Base-by-base conservation (phyloP, 92 coral and sea anemone species). In the Pocillopora grandis region DNA sequence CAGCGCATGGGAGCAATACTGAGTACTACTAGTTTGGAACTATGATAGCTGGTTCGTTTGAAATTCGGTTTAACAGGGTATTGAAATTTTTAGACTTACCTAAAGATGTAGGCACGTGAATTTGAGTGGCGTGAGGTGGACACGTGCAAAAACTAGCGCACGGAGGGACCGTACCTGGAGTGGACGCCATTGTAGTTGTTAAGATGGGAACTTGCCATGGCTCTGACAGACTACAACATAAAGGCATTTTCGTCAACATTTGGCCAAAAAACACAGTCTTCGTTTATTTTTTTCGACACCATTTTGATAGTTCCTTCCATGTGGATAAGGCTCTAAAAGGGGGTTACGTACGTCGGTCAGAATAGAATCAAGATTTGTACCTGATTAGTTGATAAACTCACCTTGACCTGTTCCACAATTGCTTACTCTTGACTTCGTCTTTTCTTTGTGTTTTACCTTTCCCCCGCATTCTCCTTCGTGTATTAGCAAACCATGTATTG, bases 401-500 rank as follows among this genome's bases (percentile, higher is more conserved):
- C 86, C 79, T 49, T 52, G 72, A 55, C 58, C 84, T 57, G 13
- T 35, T 62, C 58, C 63, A 37, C 7, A 65, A 5, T 16, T 66
- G 37, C 73, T 67, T 76, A 37, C 27, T 33, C 48, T 68, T 68
- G 17, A 12, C 21, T 18, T 49, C 15, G 33, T 36, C 65, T 18
- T 70, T 72, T 33, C 31, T 63, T 12, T 37, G 13, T 20, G 65
- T 62, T 37, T 35, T n/a, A 7, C 80, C 35, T 49, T 52, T 82
- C 1, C 72, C 85, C n/a, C 79, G 78, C 72, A 86, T 75, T 62
- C 91, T 84, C 58, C 94, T 80, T 76, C 94, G 67, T 13, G 85
- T 80, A 79, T 91, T 91, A 33, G 91, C 91, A 84, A 84, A 91
- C 94, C 94, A 91, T 4, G 94, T 91, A 56, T 80, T 91, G 58